Base-by-base conservation (phyloP, 2,888 invertebrate genomes). In the Marasmarcha lunaedactyla region DNA sequence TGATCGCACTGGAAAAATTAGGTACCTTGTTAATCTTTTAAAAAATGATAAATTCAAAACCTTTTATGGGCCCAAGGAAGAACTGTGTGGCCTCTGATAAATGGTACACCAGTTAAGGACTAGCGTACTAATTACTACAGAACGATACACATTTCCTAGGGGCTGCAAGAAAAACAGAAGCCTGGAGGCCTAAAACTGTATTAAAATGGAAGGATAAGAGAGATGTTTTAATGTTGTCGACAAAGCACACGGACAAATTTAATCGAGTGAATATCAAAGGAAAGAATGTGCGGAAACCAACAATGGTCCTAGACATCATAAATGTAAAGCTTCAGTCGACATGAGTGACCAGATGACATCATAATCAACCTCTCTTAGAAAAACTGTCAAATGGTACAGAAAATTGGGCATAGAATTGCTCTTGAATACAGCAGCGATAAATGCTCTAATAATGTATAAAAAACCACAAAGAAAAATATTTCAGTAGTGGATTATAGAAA, bases 1-100 rank as follows among this genome's bases (percentile, higher is more conserved):
- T 40, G 52, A 57, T 46, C 44, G 53, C 38, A 54, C 54, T 44
- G 36, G 38, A 30, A 54, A 54, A 47, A 53, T 57, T 46, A 45
- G 55, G 50, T 46, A 46, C 37, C 26, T 54, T 27, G 46, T 57
- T 37, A 43, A 54, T 45, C 39, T 41, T 15, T 37, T 57, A 27
- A n/a, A n/a, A n/a, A 56, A 56, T 43, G 46, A 39, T 33, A 51
- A 36, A 34, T 58, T 58, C 43, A 34, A 49, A 43, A 48, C 47
- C 39, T 44, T 50, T 44, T 56, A 54, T 51, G 38, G 46, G 13
- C 54, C 54, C 25, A 50, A 30, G 10, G 30, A 30, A 30, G 30
- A 30, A 4, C 6, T 30, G 4, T 30, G 30, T 30, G 30, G 25
- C 25, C 13, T 38, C 38, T 6, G 38, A 41, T 3, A 41, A 41